Conservation (phyloP, 92 coral and sea anemone genomes). For the Paragorgia papillata region DNA sequence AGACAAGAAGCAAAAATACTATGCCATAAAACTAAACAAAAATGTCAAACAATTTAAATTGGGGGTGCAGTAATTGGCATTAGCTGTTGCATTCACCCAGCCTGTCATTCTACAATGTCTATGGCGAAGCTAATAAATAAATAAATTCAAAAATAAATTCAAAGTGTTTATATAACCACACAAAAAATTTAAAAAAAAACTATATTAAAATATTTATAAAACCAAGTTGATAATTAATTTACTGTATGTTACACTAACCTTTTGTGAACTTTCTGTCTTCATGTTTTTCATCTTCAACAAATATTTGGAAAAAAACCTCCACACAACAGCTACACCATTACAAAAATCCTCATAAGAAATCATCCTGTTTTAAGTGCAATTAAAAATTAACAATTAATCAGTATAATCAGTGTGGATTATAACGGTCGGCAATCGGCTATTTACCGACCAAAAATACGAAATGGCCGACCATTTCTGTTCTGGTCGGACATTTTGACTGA, state of each 20-base stretch:
- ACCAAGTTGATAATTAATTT: too few species aligned
- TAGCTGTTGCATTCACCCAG: neutral
- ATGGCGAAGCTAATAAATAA: too few species aligned
- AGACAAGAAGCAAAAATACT: constrained; percentile 3
- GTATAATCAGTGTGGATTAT: neutral
- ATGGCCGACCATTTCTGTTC: too few species aligned
- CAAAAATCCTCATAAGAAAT: constrained; percentile 41
- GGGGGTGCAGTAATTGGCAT: neutral
- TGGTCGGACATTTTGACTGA: too few species aligned
- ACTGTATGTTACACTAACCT: neutral
- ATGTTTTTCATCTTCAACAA: constrained; percentile 8
- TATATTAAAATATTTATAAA: too few species aligned
- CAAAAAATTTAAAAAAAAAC: too few species aligned
- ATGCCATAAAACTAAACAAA: constrained; percentile 26
- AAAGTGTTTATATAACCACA: too few species aligned
- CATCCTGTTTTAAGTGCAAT: constrained; percentile 10
- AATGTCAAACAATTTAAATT: neutral
- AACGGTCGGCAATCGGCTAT: too few species aligned
- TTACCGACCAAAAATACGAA: too few species aligned
- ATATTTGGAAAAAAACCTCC: constrained; percentile 17
- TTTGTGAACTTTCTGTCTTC: constrained; percentile 1
- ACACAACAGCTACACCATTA: constrained; percentile 27
- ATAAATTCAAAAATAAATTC: too few species aligned
- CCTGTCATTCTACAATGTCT: neutral
- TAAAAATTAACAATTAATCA: neutral